phyloP scores from a whole-genome alignment of 1,140 invertebrate genomes.

The Neodiprion fabricii region DNA sequence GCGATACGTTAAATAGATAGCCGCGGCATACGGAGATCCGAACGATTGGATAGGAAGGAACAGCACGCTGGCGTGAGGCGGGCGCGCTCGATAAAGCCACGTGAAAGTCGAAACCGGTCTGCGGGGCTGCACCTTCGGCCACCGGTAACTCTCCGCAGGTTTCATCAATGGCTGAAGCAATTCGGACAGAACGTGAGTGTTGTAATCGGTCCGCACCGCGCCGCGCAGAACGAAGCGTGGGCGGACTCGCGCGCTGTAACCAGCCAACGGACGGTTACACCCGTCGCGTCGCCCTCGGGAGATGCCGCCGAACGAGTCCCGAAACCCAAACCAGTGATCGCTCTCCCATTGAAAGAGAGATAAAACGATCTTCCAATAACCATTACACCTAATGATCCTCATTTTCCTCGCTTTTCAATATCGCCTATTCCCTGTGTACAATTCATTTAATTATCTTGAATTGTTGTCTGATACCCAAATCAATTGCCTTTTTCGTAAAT shows the following conservation, averaged over 20 bases:
- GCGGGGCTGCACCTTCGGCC: conserved; percentile 3
- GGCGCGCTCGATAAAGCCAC: conserved; percentile 6
- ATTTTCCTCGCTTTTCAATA: not conserved
- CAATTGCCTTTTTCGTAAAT: no score
- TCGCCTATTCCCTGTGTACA: not conserved
- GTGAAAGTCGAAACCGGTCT: conserved; percentile 5
- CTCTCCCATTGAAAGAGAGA: not conserved
- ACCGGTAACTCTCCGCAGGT: conserved; percentile 6
- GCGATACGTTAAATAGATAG: not conserved
- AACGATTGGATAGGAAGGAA: not conserved
- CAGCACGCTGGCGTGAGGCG: not conserved
- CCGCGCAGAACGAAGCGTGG: not conserved
- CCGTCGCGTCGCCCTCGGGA: not conserved
- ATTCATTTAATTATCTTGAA: not conserved
- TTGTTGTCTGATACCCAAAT: not conserved
- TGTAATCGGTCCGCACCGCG: not conserved
- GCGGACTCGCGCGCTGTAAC: not conserved
- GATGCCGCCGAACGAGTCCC: no score
- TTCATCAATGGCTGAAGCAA: conserved; percentile 7
- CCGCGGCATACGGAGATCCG: not conserved
- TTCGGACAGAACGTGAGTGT: not conserved
- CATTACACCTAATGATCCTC: not conserved
- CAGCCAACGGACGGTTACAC: not conserved
- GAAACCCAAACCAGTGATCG: not conserved
- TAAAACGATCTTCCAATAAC: not conserved